Base-by-base conservation (phyloP, 2,888 invertebrate species). In the Lithodes maja region DNA sequence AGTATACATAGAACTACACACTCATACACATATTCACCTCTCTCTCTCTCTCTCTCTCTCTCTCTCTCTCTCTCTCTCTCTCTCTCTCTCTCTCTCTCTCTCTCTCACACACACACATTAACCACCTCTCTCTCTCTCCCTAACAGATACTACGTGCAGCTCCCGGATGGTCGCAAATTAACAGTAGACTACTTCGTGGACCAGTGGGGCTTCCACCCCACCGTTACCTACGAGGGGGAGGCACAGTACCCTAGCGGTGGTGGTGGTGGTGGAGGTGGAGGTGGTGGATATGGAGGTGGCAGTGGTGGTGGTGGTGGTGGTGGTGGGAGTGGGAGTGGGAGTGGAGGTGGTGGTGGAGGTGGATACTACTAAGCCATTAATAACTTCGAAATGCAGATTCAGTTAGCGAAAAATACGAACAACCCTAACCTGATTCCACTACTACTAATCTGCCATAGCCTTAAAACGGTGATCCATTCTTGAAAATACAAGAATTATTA, bases 51-150 rank as follows among this genome's bases (percentile, higher is more conserved):
- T 33, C 33, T 33, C 33, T 33, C 33, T 33, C 33, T 33, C 69
- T 68, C 68, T 68, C 68, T 68, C 68, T 68, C 33, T 33, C 33
- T 33, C 33, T 33, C 33, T 33, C 33, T 33, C 33, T 33, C 33
- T 33, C 33, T 33, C 69, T 69, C 69, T 69, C 69, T 69, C 69
- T 69, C 69, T 69, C 69, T 69, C 69, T 69, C 69, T 69, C 74
- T 74, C n/a, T 74, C 74, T 74, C n/a, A 3, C 12, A 33, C n/a
- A 3, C 33, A 3, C 17, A 3, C 33, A 33, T 33, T 33, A 33
- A 33, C 33, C 33, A 33, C 33, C 33, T 33, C 33, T 33, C 33
- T 33, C 33, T 33, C 33, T 33, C 33, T 33, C 33, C 33, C 33
- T 33, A 33, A 33, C 33, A 33, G 33, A 33, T 33, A 33, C 33